Conservation (phyloP, 2,113 vertebrate genomes). For the Uropsilus gracilis region DNA sequence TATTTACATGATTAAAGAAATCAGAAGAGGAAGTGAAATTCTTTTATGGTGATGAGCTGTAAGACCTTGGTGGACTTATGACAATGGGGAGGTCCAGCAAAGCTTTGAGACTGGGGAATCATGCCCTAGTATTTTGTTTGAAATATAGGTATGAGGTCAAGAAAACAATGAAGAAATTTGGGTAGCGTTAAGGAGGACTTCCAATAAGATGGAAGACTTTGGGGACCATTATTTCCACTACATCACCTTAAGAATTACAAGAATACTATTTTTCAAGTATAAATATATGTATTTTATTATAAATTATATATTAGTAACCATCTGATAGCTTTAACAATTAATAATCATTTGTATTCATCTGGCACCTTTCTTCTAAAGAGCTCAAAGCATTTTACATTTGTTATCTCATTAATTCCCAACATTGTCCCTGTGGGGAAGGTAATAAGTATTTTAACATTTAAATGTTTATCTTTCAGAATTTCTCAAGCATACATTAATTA, state of each 20-base stretch:
- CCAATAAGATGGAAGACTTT: background rate
- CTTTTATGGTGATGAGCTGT: background rate
- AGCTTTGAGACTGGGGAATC: background rate
- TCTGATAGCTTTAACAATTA: conserved; percentile 71
- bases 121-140: background rate
- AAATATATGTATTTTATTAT: conserved; percentile 49
- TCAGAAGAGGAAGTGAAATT: background rate
- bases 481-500: conserved; percentile 80
- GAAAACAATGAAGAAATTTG: background rate
- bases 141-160: background rate
- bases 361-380: conserved; percentile 74
- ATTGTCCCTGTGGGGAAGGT: conserved; percentile 76
- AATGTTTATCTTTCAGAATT: conserved; percentile 80
- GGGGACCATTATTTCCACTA: background rate
- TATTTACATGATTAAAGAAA: background rate
- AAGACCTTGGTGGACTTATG: background rate
- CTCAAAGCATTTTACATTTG: conserved; percentile 76
- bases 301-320: conserved; percentile 63
- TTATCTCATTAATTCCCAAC: conserved; percentile 78
- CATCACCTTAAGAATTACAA: background rate
- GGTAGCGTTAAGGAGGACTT: background rate
- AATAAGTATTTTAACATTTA: conserved; percentile 81
- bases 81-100: background rate
- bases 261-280: conserved; percentile 33
- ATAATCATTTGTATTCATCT: conserved; percentile 76